Percentiles rank a stretch among this genome's conserved stretches.
These are phyloP conservation scores for Limnephilus rhombicus DNA, from an alignment of 2,888 invertebrate species.

Conservation along the genomic window DNA sequence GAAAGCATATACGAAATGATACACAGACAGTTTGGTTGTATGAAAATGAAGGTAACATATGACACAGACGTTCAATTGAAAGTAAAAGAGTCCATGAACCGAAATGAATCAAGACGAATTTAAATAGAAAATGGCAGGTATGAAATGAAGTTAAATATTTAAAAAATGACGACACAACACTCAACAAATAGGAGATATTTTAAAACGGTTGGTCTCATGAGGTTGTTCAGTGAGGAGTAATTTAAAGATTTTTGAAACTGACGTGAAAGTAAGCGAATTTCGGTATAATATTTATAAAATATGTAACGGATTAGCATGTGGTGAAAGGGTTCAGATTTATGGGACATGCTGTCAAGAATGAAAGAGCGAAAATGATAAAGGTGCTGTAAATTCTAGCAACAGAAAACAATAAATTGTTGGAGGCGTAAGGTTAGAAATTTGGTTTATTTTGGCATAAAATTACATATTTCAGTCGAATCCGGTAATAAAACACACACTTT, in stretches of 20 bases:
- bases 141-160: too few relatives aligned
- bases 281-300: background rate
- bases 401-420: background rate
- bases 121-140: too few relatives aligned
- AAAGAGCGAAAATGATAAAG: background rate
- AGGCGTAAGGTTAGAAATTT: background rate
- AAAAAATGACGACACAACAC: too few relatives aligned
- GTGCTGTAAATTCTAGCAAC: background rate
- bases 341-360: background rate
- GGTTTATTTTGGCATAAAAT: background rate
- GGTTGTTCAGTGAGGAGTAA: too few relatives aligned
- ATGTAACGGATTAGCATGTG: background rate
- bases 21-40: too few relatives aligned
- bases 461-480: background rate
- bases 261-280: background rate
- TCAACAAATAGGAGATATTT: too few relatives aligned
- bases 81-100: too few relatives aligned
- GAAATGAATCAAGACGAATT: too few relatives aligned
- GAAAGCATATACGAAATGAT: too few relatives aligned
- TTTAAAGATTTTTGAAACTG: background rate
- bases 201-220: too few relatives aligned
- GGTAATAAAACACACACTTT: background rate
- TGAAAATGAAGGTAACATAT: too few relatives aligned
- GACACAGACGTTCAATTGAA: too few relatives aligned
- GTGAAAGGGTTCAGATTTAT: background rate